phyloP scores from a whole-genome alignment of 2,888 invertebrate genomes.

The Platycheirus rosarum region DNA sequence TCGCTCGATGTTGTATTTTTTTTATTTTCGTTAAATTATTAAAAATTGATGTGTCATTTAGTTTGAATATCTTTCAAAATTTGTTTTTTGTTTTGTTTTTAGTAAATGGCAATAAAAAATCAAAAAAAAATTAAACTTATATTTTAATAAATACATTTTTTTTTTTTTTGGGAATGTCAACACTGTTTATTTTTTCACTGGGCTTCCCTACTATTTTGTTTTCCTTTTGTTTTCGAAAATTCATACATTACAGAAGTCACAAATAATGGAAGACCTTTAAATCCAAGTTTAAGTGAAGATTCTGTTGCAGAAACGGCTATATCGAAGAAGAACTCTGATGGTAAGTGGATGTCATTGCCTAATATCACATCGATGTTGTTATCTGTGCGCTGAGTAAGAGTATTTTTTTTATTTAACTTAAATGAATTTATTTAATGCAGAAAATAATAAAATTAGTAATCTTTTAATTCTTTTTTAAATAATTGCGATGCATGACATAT shows the following conservation, averaged over 20 bases:
- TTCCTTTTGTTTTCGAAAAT: slow-evolving; percentile 74
- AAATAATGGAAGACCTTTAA: slow-evolving; percentile 84
- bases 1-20: slow-evolving; percentile 71
- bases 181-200: slow-evolving; percentile 18
- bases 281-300: slow-evolving; percentile 91
- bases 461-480: too few species aligned
- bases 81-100: slow-evolving; percentile 8
- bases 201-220: slow-evolving; percentile 54
- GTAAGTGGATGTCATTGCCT: slow-evolving; percentile 84
- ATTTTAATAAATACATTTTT: slow-evolving; percentile 2
- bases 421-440: slow-evolving; percentile 3
- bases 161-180: slow-evolving; percentile 44
- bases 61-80: slow-evolving; percentile 13
- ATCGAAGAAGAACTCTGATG: slow-evolving; percentile 92
- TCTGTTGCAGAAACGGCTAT: slow-evolving; percentile 91
- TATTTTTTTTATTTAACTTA: slow-evolving; percentile 31
- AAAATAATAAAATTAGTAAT: not conserved
- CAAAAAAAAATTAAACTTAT: slow-evolving; percentile 36
- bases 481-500: slow-evolving; percentile 39
- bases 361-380: slow-evolving; percentile 75
- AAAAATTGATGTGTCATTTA: slow-evolving; percentile 44
- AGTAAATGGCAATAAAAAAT: slow-evolving; percentile 47
- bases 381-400: slow-evolving; percentile 73
- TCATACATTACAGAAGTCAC: slow-evolving; percentile 83
- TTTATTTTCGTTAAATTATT: slow-evolving; percentile 36